Evolutionary conservation across 2,797 vertebrate genomes (phyloP).

Genomic region (Graptemys geographica): DNA sequence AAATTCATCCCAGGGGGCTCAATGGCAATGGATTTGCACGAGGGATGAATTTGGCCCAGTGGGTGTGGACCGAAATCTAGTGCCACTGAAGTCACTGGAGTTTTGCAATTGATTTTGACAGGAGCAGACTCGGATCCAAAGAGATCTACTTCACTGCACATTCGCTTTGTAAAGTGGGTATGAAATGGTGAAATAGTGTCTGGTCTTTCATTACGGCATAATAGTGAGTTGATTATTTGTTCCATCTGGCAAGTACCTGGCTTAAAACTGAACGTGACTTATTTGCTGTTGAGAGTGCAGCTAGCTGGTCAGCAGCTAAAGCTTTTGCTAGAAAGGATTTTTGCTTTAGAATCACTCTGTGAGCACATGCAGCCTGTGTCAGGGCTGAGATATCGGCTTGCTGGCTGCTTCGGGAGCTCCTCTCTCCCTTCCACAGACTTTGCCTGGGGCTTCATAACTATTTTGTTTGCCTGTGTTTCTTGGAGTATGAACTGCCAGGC

Average conservation of each 20-base stretch:
- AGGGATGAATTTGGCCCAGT: background rate
- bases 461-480: constrained; percentile 2
- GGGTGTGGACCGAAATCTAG: background rate
- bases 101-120: background rate
- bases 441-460: background rate
- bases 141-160: background rate
- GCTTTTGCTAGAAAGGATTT: accelerated
- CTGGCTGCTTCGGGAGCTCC: background rate
- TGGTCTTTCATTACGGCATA: background rate
- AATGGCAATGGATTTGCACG: background rate
- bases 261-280: background rate
- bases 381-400: background rate
- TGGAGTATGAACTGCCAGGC: background rate
- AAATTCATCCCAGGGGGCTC: accelerated
- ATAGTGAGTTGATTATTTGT: background rate
- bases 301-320: background rate
- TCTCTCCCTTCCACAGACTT: background rate
- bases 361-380: accelerated
- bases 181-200: background rate
- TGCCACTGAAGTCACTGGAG: background rate
- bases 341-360: background rate
- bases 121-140: background rate
- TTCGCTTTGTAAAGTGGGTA: background rate
- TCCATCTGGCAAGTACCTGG: background rate
- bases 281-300: background rate